Conservation (phyloP, 2,888 invertebrate species). For the Ceratothoa steindachneri region DNA sequence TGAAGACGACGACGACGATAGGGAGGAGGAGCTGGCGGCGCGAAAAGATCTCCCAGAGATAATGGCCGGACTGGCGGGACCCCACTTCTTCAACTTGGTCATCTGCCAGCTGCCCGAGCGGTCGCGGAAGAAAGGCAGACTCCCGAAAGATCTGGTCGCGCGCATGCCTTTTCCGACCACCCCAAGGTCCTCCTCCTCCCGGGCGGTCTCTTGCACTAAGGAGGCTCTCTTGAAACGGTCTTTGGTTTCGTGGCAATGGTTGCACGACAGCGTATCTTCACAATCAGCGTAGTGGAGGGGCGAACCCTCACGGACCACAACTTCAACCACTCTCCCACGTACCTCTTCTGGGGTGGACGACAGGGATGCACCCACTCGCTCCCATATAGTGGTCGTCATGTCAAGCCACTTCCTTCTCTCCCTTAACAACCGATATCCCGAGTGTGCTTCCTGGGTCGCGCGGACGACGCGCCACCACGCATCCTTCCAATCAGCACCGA, state of each 20-base stretch:
- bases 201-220: background rate
- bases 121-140: constrained; percentile 1
- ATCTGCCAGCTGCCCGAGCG: background rate
- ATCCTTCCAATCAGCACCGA: too few relatives aligned
- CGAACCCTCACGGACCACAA: constrained; percentile 3
- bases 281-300: constrained; percentile 38
- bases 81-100: background rate
- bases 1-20: background rate
- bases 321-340: background rate
- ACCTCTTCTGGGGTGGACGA: background rate
- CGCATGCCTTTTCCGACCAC: background rate
- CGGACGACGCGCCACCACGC: background rate
- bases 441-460: background rate
- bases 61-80: background rate
- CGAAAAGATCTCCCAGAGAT: background rate
- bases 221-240: background rate
- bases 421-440: background rate
- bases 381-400: too few relatives aligned
- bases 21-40: background rate
- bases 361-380: background rate
- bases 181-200: too few relatives aligned
- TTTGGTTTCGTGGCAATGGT: background rate
- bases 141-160: background rate
- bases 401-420: too few relatives aligned
- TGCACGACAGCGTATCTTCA: constrained; percentile 22